Evolutionary conservation across 1,140 invertebrate species (phyloP).

Genomic region (Procambarus virginalis): DNA sequence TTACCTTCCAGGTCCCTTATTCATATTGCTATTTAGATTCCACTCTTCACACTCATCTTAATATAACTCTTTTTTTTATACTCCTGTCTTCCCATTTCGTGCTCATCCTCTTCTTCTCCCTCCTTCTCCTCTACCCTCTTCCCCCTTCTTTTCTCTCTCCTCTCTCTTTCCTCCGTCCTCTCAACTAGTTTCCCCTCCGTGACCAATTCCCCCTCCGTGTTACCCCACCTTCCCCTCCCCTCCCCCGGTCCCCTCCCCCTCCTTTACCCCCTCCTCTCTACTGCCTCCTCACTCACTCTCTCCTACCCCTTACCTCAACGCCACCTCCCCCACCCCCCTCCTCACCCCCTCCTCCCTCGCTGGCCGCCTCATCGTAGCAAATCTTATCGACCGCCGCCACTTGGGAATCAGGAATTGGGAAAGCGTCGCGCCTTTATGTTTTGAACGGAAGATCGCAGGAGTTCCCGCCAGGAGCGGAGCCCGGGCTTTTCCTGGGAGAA

Average conservation of each 20-base stretch:
- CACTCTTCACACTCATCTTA: neutral
- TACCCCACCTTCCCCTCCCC: neutral
- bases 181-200: neutral
- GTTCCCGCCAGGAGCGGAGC: neutral
- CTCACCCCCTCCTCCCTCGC: slow-evolving; percentile 41
- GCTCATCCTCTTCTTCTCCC: too few species aligned
- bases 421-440: slow-evolving; percentile 55
- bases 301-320: neutral
- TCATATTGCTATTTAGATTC: too few species aligned
- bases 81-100: neutral
- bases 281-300: neutral
- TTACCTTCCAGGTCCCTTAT: too few species aligned
- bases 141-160: too few species aligned
- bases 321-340: neutral
- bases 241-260: neutral
- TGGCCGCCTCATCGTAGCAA: slow-evolving; percentile 38
- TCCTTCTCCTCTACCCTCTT: neutral
- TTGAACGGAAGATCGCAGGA: slow-evolving; percentile 28
- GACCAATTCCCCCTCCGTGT: neutral
- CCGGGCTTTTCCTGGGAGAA: neutral
- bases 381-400: slow-evolving; percentile 62
- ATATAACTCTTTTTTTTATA: too few species aligned
- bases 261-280: neutral
- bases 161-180: neutral
- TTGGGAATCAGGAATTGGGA: slow-evolving; percentile 59